A percentile compares a stretch with the other conserved stretches of the same genome.
phyloP scores from a whole-genome alignment of 2,888 invertebrate genomes.

The Phyllotreta striolata region DNA sequence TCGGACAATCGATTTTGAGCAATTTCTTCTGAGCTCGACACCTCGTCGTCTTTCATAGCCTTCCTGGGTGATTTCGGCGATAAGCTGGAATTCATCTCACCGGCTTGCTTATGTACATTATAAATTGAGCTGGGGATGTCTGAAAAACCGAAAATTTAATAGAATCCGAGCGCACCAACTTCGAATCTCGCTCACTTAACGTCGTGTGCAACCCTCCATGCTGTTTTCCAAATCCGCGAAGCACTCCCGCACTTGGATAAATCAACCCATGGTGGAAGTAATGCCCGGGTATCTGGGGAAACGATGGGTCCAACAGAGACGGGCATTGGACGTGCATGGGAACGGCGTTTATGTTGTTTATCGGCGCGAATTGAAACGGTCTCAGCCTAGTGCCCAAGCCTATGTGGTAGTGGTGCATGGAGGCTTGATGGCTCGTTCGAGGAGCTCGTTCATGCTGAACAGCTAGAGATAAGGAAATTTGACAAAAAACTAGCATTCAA shows the following conservation, averaged over 20 bases:
- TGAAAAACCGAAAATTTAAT: slow-evolving; percentile 21
- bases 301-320: slow-evolving; percentile 45
- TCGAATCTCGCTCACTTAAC: slow-evolving; percentile 36
- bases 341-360: slow-evolving; percentile 49
- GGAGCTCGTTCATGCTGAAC: slow-evolving; percentile 92
- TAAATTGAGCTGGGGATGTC: slow-evolving; percentile 47
- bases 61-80: slow-evolving; percentile 33
- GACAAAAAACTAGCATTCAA: not conserved
- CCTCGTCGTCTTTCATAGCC: slow-evolving; percentile 75
- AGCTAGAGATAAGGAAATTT: slow-evolving; percentile 65
- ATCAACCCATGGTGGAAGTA: slow-evolving; percentile 58
- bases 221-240: slow-evolving; percentile 60
- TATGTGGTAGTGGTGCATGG: slow-evolving; percentile 55
- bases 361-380: slow-evolving; percentile 50
- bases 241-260: slow-evolving; percentile 51
- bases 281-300: slow-evolving; percentile 44
- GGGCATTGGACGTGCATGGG: slow-evolving; percentile 54
- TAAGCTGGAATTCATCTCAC: not conserved
- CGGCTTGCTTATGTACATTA: slow-evolving; percentile 30
- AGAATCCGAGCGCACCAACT: not conserved
- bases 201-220: slow-evolving; percentile 44
- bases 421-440: slow-evolving; percentile 63
- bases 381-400: slow-evolving; percentile 53
- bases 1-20: slow-evolving; percentile 49
- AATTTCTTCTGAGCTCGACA: slow-evolving; percentile 78